Conservation (phyloP, 2,113 vertebrate genomes). For the Theristicus caerulescens region DNA sequence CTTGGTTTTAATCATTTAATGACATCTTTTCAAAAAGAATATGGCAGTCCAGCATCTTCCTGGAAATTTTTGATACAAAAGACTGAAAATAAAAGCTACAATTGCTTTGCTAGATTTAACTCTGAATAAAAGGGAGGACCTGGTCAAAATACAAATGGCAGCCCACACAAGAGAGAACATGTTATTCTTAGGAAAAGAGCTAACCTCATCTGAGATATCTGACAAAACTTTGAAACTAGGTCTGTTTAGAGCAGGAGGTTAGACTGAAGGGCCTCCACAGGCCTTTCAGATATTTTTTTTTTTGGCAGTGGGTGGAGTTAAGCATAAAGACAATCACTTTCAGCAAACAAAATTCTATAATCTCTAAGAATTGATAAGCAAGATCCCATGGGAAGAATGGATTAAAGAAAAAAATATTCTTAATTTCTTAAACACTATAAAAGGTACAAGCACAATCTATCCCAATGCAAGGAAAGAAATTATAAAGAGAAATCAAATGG, state of each 20-base stretch:
- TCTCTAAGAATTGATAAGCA: neutral
- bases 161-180: neutral
- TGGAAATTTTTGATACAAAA: neutral
- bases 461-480: neutral
- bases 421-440: neutral
- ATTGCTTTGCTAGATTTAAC: neutral
- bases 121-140: neutral
- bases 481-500: neutral
- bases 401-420: neutral
- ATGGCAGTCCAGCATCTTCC: neutral
- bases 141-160: neutral
- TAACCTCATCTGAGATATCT: neutral
- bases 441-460: neutral
- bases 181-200: neutral
- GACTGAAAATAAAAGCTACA: neutral
- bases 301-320: accelerated
- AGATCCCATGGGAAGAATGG: neutral
- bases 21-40: neutral
- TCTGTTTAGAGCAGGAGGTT: neutral
- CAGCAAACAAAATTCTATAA: neutral
- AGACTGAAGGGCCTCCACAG: neutral
- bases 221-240: neutral
- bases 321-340: neutral
- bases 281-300: neutral
- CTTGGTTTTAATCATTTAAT: neutral